These are phyloP conservation scores for Actenoides hombroni DNA, from an alignment of 2,113 vertebrate genomes.

Conservation along the genomic window DNA sequence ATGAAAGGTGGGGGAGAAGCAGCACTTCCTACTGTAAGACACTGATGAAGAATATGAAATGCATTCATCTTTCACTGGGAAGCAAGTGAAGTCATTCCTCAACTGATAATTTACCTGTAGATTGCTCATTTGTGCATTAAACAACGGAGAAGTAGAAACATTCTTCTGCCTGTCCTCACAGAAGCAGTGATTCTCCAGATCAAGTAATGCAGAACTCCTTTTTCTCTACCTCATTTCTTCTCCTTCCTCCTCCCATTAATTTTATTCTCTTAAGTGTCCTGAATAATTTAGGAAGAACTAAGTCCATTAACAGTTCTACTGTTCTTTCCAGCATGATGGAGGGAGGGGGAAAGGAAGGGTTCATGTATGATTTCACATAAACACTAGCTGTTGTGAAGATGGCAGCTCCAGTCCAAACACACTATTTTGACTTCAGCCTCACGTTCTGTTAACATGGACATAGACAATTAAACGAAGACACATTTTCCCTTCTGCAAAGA, in stretches of 20 bases:
- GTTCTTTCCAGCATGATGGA: background rate
- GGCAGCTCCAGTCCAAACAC: background rate
- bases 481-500: background rate
- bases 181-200: background rate
- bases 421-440: background rate
- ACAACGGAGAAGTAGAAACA: background rate
- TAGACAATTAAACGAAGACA: background rate
- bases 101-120: background rate
- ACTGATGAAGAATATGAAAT: background rate
- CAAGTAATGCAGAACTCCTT: background rate
- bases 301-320: background rate
- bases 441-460: background rate
- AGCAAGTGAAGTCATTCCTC: background rate
- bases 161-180: background rate
- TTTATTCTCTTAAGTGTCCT: background rate
- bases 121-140: background rate
- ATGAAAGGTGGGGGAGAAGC: background rate
- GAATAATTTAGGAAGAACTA: background rate
- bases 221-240: background rate
- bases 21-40: background rate
- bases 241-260: background rate
- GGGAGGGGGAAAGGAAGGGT: fast-evolving
- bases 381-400: background rate
- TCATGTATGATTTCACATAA: background rate
- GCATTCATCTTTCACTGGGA: background rate